Base-by-base conservation (phyloP, 2,113 vertebrate genomes). In the Procavia capensis region DNA sequence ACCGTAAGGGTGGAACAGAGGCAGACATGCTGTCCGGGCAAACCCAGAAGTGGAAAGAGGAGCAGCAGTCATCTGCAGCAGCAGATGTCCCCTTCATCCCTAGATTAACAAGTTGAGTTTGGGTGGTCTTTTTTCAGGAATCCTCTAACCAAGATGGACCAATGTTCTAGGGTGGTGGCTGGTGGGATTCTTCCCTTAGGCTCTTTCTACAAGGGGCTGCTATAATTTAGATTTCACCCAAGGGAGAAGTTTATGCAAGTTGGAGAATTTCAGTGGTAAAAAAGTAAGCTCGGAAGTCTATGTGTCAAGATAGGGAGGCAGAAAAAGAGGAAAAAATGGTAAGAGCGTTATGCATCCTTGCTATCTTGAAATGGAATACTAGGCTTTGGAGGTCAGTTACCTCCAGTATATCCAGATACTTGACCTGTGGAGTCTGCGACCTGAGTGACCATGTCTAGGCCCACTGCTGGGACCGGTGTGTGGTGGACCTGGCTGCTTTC, bases 211-310 rank as follows among this genome's bases (percentile, higher is more conserved):
- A 57, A 63, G 50, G 79, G 64, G 50, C 85, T 70, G 76, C 78
- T 14, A 29, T 7, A 25, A 6, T 39, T 47, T 43, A 63, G 54
- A 97, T 96, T 94, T 97, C 96, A 96, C 95, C 66, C 86, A 96
- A 96, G 95, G 96, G 93, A 96, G 95, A 94, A 91, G 88, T 88
- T 87, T 14, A n/a, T 89, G 89, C 93, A 96, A 94, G 88, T 80
- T 95, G 92, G 92, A 96, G 97, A 97, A 96, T 97, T 98, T 98
- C 95, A 79, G 97, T 97, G 85, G 96, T 93, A 66, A 92, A 95
- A 78, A 80, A 95, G 90, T 90, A 90, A 96, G 84, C 96, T 95
- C 91, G 96, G 92, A 93, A 98, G 96, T 97, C 95, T 96, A 97
- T 17, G 2, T 80, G 75, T 45, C 34, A 84, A 78, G 80, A 90